Base-by-base conservation (phyloP, 1,140 invertebrate genomes). In the Heliconius eleuchia region DNA sequence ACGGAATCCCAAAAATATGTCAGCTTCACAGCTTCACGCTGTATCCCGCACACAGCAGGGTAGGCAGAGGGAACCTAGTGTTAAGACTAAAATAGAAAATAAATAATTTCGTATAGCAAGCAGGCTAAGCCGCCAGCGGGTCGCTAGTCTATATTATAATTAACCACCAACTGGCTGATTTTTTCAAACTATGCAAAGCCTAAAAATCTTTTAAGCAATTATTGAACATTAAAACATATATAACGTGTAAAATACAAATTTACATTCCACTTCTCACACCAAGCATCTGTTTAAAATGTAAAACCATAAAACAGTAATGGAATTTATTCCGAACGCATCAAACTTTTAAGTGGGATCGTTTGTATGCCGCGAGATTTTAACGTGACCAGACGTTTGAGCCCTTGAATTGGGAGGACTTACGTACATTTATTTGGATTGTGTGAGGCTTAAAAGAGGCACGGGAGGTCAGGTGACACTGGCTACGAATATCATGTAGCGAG, bases 281-380 rank as follows among this genome's bases (percentile, higher is more conserved):
- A 71, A 71, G 71, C 71, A 71, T 71, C 71, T 71, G 71, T 71
- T 71, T 71, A 71, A 71, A 71, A 71, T 71, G 71, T 91, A 86
- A 89, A 89, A 90, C 88, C 87, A 88, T 92, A 86, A 92, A 91
- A 90, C 85, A 83, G 79, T 90, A 89, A 93, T 93, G 86, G 88
- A 90, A 91, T 90, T 71, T 71, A 92, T 89, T 92, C 84, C 80
- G 89, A 91, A 90, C 85, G 84, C 85, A 89, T 93, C 89, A 92
- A 93, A 93, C 85, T 93, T 89, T 88, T 91, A 92, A 92, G 88
- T 89, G 86, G 85, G 80, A 84, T 88, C 89, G 83, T 92, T 92
- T 90, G 90, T 92, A 89, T 91, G 89, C 89, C 72, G 30, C 30
- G 82, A 82, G 84, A 81, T 85, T 86, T 82, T 83, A 80, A 80